phyloP scores from a whole-genome alignment of 2,113 vertebrate species.

The Rhizomys pruinosus region DNA sequence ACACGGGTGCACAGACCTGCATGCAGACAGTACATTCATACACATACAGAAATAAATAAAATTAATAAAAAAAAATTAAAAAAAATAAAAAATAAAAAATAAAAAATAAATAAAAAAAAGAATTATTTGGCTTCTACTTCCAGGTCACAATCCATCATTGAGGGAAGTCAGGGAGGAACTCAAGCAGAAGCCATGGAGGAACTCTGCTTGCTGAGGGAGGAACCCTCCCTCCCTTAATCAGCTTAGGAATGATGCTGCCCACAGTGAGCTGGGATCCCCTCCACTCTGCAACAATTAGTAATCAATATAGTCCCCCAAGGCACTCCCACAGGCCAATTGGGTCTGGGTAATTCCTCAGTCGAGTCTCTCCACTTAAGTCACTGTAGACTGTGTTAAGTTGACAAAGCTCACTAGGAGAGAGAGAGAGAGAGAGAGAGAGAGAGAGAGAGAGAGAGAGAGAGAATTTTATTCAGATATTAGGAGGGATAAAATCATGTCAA shows the following conservation, averaged over 20 bases:
- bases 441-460: too few relatives aligned
- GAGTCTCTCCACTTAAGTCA: not conserved
- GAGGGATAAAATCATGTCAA: not conserved
- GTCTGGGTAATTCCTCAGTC: too few relatives aligned
- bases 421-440: too few relatives aligned
- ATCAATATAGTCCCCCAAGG: not conserved
- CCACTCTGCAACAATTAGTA: too few relatives aligned
- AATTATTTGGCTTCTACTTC: not conserved
- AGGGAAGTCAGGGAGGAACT: not conserved
- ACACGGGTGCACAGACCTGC: too few relatives aligned
- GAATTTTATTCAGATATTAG: not conserved
- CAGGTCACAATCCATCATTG: not conserved
- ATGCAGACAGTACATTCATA: too few relatives aligned
- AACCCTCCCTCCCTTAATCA: not conserved
- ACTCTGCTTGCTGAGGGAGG: not conserved
- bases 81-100: too few relatives aligned
- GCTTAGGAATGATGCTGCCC: not conserved
- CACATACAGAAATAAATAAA: too few relatives aligned
- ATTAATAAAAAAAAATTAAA: too few relatives aligned
- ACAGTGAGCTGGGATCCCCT: not conserved
- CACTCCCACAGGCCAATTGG: not conserved
- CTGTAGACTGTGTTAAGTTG: not conserved
- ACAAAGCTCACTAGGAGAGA: not conserved
- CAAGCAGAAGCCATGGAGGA: not conserved
- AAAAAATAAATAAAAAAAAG: too few relatives aligned